Evolutionary conservation across 2,888 invertebrate species (phyloP).

Genomic region (Galerucella nymphaeae): DNA sequence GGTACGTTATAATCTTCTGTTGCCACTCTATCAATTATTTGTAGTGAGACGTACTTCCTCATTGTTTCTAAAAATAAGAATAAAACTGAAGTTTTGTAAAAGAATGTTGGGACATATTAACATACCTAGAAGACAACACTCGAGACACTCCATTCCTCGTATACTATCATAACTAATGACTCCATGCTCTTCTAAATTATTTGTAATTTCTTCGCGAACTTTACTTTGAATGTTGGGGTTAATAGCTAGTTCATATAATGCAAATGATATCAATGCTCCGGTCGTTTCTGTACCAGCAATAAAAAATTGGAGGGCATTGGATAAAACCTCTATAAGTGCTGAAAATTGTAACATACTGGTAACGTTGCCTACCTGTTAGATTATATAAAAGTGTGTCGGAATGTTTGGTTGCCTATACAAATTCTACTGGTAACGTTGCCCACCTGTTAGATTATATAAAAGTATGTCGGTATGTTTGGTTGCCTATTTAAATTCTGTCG

Average conservation of each 20-base stretch:
- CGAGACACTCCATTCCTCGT: constrained; percentile 68
- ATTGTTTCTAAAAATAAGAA: constrained; percentile 55
- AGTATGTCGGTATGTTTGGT: too few species aligned
- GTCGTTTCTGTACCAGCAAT: constrained; percentile 73
- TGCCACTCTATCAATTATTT: constrained; percentile 43
- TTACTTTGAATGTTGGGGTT: constrained; percentile 68
- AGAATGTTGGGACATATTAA: too few species aligned
- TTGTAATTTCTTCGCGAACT: constrained; percentile 66
- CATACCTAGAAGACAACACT: constrained; percentile 39
- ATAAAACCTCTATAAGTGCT: constrained; percentile 41
- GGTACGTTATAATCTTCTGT: constrained; percentile 49
- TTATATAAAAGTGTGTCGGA: too few species aligned
- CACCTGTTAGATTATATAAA: too few species aligned
- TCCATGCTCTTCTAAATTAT: constrained; percentile 59
- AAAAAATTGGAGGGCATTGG: constrained; percentile 63
- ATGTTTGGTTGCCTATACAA: too few species aligned
- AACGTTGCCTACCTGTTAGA: too few species aligned
- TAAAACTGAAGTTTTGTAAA: too few species aligned
- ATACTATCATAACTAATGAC: constrained; percentile 67
- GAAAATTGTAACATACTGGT: constrained; percentile 11
- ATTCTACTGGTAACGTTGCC: too few species aligned
- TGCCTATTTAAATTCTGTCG: too few species aligned
- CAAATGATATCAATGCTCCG: constrained; percentile 69
- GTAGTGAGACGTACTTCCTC: constrained; percentile 57
- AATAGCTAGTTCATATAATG: constrained; percentile 68